Evolutionary conservation across 2,797 vertebrate genomes (phyloP).

Genomic region (Anguilla anguilla): DNA sequence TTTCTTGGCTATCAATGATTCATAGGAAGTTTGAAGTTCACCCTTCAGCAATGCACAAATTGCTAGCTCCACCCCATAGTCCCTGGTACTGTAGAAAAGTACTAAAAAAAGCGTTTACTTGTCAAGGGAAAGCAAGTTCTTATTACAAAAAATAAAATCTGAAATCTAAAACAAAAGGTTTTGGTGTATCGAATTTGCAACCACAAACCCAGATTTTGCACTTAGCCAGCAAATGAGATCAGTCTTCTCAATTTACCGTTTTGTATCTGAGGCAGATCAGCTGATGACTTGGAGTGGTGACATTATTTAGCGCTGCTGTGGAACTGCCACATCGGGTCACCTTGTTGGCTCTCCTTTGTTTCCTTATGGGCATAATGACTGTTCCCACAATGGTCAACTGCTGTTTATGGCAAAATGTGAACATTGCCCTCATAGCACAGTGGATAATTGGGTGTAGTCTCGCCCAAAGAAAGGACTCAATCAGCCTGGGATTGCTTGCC

Average conservation of each 20-base stretch:
- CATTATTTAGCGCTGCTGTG: neutral
- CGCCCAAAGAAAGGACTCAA: neutral
- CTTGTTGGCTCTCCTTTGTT: neutral
- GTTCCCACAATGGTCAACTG: too few relatives aligned
- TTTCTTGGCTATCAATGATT: too few relatives aligned
- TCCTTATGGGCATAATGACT: too few relatives aligned
- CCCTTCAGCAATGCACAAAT: too few relatives aligned
- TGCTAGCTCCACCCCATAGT: too few relatives aligned
- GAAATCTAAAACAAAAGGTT: neutral
- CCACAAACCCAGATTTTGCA: too few relatives aligned
- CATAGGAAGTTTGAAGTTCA: too few relatives aligned
- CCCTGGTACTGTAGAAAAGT: too few relatives aligned
- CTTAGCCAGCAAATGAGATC: neutral
- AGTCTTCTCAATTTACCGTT: neutral
- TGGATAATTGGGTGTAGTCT: too few relatives aligned
- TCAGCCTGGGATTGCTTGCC: neutral
- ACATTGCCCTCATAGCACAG: too few relatives aligned
- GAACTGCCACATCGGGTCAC: neutral
- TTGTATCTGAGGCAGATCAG: neutral
- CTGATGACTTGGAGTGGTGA: neutral
- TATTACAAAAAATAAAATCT: neutral
- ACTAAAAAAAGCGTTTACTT: neutral
- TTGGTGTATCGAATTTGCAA: too few relatives aligned
- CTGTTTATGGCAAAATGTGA: too few relatives aligned
- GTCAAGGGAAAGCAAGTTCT: neutral